Percentiles rank a stretch among this genome's conserved stretches.
Conservation (phyloP, 2,888 invertebrate species). For the Agonopterix alstromeriana region DNA sequence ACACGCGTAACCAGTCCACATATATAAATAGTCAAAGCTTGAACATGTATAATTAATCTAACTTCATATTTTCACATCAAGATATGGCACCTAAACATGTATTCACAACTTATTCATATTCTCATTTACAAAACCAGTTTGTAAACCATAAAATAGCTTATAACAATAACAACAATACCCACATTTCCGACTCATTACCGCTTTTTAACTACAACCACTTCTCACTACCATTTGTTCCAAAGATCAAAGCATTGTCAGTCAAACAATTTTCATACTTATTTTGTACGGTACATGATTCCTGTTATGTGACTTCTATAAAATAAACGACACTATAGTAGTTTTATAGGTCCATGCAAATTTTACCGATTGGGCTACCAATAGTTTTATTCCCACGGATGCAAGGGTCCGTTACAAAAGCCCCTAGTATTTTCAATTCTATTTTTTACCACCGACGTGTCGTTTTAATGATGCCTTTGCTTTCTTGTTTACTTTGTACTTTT, state of each 20-base stretch:
- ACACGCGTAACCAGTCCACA: no score
- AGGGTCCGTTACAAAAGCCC: constrained; percentile 5
- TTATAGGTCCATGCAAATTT: constrained; percentile 8
- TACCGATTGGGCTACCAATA: neutral
- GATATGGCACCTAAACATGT: neutral
- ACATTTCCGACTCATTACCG: constrained; percentile 52
- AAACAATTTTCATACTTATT: no score
- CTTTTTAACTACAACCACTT: constrained; percentile 25
- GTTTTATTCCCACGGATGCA: constrained; percentile 37
- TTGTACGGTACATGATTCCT: no score
- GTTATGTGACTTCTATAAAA: no score
- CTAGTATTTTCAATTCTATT: constrained; percentile 29
- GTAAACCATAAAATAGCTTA: constrained; percentile 25
- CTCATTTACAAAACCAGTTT: constrained; percentile 28
- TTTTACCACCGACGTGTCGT: constrained; percentile 47
- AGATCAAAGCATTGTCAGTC: no score
- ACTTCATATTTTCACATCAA: neutral
- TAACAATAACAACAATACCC: constrained; percentile 38
- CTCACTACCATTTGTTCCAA: constrained; percentile 18
- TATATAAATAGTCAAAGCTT: no score
- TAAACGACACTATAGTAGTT: neutral
- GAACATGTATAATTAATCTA: neutral
- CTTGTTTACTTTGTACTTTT: constrained; percentile 65
- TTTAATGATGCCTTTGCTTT: constrained; percentile 59
- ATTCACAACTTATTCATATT: constrained; percentile 1